phyloP scores from a whole-genome alignment of 2,797 vertebrate genomes.

The Cyclopterus lumpus region DNA sequence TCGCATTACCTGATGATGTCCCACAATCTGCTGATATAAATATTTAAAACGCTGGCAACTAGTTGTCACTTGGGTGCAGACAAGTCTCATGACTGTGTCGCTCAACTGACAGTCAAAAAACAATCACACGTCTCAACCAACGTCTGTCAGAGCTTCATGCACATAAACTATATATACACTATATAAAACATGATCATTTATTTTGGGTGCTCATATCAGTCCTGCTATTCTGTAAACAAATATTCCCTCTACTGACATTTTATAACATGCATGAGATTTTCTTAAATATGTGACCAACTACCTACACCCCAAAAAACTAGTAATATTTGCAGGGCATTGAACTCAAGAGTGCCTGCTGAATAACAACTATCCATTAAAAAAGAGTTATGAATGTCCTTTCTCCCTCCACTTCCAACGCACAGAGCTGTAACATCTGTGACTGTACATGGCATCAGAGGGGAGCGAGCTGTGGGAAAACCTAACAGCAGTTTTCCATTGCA shows the following conservation, averaged over 20 bases:
- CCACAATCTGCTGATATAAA: conserved; percentile 19
- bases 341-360: conserved; percentile 30
- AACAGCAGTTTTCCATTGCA: conserved; percentile 57
- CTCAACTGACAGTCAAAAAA: background rate
- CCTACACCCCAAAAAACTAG: background rate
- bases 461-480: conserved; percentile 52
- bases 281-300: background rate
- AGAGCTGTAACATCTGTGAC: conserved; percentile 57
- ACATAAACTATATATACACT: too few species aligned
- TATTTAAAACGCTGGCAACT: conserved; percentile 12
- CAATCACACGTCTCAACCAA: background rate
- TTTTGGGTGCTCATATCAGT: background rate
- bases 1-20: background rate
- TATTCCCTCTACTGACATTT: conserved; percentile 4
- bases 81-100: background rate
- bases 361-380: conserved; percentile 41
- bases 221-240: background rate
- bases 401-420: conserved; percentile 42
- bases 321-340: conserved; percentile 14
- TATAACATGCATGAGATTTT: background rate
- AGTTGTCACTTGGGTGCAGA: conserved; percentile 15
- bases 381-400: conserved; percentile 55
- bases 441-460: conserved; percentile 23
- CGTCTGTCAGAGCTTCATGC: background rate
- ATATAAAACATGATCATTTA: background rate